A percentile compares a stretch with the other conserved stretches of the same genome.
These are phyloP conservation scores for Chrysaora quinquecirrha DNA, from an alignment of 30 jellyfish, hydroid and myxozoan species.

Conservation along the genomic window DNA sequence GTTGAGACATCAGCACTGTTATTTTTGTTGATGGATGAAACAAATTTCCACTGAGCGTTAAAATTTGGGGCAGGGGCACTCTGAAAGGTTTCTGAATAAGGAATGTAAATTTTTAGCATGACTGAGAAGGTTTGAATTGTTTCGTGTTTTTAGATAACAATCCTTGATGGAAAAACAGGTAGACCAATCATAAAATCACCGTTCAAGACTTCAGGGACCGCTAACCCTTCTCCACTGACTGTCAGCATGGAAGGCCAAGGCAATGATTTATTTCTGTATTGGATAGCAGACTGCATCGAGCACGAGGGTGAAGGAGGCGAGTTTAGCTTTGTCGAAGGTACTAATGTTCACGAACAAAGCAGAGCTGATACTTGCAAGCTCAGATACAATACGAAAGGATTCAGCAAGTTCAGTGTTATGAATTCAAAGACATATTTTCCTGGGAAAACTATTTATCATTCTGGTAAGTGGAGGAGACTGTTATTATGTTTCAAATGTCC, in stretches of 20 bases:
- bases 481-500: too few relatives aligned
- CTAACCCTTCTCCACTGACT: slow-evolving; percentile 86
- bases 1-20: too few relatives aligned
- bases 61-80: too few relatives aligned
- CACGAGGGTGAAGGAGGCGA: slow-evolving; percentile 89
- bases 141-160: too few relatives aligned
- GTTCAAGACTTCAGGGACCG: slow-evolving; percentile 78
- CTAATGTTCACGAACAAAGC: slow-evolving; percentile 88
- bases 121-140: too few relatives aligned
- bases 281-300: slow-evolving; percentile 92
- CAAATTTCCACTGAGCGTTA: too few relatives aligned
- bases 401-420: slow-evolving; percentile 80
- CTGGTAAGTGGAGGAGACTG: slow-evolving; percentile 90
- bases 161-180: slow-evolving; percentile 83
- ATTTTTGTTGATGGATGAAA: too few relatives aligned
- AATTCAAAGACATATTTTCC: slow-evolving; percentile 80
- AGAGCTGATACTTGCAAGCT: slow-evolving; percentile 87
- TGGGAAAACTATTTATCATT: slow-evolving; percentile 85
- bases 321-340: slow-evolving; percentile 85
- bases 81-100: too few relatives aligned
- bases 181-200: slow-evolving; percentile 43
- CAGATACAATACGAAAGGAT: slow-evolving; percentile 78
- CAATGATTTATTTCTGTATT: slow-evolving; percentile 87
- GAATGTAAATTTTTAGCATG: too few relatives aligned
- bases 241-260: slow-evolving; percentile 96